Conservation (phyloP, 2,113 vertebrate genomes). For the Nipponia nippon region DNA sequence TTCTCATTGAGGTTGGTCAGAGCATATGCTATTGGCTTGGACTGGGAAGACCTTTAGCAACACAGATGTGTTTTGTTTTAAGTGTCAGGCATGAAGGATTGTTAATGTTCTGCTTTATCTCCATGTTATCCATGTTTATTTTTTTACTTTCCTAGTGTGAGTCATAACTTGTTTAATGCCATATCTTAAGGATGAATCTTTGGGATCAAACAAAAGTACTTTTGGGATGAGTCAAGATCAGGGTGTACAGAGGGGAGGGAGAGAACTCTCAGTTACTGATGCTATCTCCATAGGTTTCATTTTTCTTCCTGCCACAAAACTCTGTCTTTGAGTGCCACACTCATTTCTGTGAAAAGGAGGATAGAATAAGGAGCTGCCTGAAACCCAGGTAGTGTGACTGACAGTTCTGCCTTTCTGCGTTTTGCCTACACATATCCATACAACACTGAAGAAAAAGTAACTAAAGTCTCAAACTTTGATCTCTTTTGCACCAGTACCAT, state of each 20-base stretch:
- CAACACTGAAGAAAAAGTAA: background rate
- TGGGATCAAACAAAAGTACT: slow-evolving; percentile 19
- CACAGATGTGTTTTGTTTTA: slow-evolving; percentile 30
- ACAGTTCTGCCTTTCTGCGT: background rate
- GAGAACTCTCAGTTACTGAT: background rate
- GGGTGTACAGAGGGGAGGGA: background rate
- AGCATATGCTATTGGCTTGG: background rate
- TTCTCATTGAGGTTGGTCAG: background rate
- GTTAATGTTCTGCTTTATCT: slow-evolving; percentile 44
- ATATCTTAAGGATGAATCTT: slow-evolving; percentile 27
- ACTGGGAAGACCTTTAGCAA: background rate
- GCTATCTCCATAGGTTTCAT: background rate
- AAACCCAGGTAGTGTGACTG: background rate
- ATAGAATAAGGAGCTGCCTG: background rate
- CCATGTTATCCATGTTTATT: slow-evolving; percentile 27
- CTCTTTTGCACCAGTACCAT: background rate
- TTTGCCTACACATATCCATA: background rate
- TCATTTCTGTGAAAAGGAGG: background rate
- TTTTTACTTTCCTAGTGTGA: slow-evolving; percentile 24
- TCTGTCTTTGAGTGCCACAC: background rate
- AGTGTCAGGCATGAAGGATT: slow-evolving; percentile 16
- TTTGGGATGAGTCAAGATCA: slow-evolving; percentile 12
- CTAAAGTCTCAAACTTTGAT: background rate
- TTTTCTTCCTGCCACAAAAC: background rate
- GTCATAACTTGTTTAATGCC: slow-evolving; percentile 16